phyloP scores from a whole-genome alignment of 2,797 vertebrate species.

The Vireo griseus region DNA sequence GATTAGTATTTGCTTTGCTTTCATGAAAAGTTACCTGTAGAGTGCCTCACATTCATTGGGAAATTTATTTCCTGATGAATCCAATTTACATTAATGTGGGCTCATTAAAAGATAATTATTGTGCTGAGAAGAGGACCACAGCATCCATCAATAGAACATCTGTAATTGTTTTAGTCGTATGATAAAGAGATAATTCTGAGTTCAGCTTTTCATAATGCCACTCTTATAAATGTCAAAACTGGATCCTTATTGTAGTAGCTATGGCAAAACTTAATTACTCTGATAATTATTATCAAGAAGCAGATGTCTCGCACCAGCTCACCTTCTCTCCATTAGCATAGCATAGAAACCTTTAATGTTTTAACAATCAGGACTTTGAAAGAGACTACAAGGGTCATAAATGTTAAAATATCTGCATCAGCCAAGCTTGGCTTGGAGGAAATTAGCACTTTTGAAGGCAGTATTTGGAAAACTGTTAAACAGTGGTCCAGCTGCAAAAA shows the following conservation, averaged over 20 bases:
- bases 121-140: slow-evolving; percentile 48
- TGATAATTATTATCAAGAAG: slow-evolving; percentile 65
- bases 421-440: neutral
- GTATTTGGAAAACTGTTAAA: neutral
- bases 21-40: slow-evolving; percentile 73
- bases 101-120: slow-evolving; percentile 85
- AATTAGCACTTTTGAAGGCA: neutral
- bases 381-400: neutral
- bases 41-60: slow-evolving; percentile 67
- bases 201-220: slow-evolving; percentile 66
- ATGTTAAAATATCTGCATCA: slow-evolving; percentile 10
- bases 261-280: slow-evolving; percentile 69
- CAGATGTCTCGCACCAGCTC: slow-evolving; percentile 46
- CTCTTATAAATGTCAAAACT: slow-evolving; percentile 69
- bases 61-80: slow-evolving; percentile 72
- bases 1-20: slow-evolving; percentile 55
- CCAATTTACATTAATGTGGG: slow-evolving; percentile 79
- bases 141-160: slow-evolving; percentile 69
- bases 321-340: neutral
- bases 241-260: slow-evolving; percentile 52
- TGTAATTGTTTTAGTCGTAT: slow-evolving; percentile 77
- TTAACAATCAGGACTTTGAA: slow-evolving; percentile 8
- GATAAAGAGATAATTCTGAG: slow-evolving; percentile 74
- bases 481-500: neutral
- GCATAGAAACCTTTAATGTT: slow-evolving; percentile 19